Conservation (phyloP, 2,797 vertebrate genomes). For the Acanthiza pusilla region DNA sequence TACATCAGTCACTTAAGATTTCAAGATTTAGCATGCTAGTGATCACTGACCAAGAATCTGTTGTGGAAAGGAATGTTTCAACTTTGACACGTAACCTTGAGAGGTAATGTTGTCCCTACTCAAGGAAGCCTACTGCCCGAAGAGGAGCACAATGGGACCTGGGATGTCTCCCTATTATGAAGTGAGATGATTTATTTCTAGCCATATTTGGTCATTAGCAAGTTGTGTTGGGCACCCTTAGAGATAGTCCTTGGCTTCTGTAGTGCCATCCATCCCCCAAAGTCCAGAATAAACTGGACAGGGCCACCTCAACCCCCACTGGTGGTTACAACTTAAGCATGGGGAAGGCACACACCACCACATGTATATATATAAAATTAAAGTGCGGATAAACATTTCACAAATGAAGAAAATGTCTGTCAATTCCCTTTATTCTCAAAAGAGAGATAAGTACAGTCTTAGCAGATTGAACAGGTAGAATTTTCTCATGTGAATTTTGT, state of each 20-base stretch:
- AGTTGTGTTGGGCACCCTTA: background rate
- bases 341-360: background rate
- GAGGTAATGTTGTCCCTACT: background rate
- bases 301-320: too few species aligned
- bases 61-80: background rate
- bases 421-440: background rate
- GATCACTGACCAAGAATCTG: background rate
- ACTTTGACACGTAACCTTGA: background rate
- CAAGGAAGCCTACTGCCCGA: accelerated
- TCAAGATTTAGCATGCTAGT: background rate
- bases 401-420: background rate
- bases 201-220: background rate
- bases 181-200: background rate
- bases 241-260: background rate
- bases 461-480: background rate
- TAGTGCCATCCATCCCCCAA: background rate
- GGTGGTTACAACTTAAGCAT: background rate
- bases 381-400: background rate
- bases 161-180: too few species aligned
- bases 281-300: background rate
- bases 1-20: background rate
- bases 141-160: background rate
- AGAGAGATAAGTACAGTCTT: background rate
- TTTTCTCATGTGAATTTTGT: background rate
- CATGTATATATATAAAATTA: background rate